A percentile compares a stretch with the other conserved stretches of the same genome.
phyloP scores from a whole-genome alignment of 2,888 invertebrate species.

The Apamea monoglypha region DNA sequence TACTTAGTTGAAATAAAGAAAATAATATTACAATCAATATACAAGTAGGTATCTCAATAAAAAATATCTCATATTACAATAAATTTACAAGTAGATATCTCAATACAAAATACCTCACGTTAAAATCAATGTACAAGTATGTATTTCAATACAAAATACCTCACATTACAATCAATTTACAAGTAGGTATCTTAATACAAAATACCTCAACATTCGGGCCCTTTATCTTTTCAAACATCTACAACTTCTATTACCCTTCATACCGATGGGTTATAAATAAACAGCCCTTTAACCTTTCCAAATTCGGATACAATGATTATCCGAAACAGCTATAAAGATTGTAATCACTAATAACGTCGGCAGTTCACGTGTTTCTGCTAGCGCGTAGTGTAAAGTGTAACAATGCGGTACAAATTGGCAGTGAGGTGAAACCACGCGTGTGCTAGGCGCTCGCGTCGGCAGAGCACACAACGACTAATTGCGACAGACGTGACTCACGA shows the following conservation, averaged over 20 bases:
- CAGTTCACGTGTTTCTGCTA: constrained; percentile 50
- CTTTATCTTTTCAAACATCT: constrained; percentile 37
- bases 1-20: no score
- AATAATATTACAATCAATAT: neutral
- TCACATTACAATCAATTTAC: neutral
- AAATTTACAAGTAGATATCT: neutral
- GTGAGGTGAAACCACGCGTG: constrained; percentile 79
- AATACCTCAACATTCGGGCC: constrained; percentile 14
- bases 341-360: constrained; percentile 44
- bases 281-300: constrained; percentile 24
- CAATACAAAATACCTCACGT: neutral
- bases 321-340: constrained; percentile 41
- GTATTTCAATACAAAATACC: neutral
- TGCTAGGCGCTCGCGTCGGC: constrained; percentile 68
- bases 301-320: constrained; percentile 46
- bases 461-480: constrained; percentile 76
- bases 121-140: no score
- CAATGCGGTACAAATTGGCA: constrained; percentile 82
- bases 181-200: neutral
- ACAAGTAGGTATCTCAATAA: neutral
- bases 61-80: neutral
- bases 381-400: constrained; percentile 70
- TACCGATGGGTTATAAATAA: constrained; percentile 42
- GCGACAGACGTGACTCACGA: constrained; percentile 71
- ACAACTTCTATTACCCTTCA: constrained; percentile 30